Base-by-base conservation (phyloP, 2,113 vertebrate species). In the Psittacus erithacus region DNA sequence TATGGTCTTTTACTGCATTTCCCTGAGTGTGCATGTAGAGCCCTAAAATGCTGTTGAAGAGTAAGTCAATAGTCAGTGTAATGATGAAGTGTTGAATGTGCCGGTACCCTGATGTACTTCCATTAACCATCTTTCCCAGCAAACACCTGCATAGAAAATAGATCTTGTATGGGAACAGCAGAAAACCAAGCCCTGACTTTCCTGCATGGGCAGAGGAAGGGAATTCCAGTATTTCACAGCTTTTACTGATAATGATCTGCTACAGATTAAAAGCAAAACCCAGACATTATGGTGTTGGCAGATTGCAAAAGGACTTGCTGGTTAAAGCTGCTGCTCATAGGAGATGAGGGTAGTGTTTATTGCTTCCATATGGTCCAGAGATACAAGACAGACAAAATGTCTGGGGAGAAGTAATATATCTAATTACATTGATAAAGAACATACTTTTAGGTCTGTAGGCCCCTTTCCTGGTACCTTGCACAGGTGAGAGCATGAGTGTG, bases 231-330 rank as follows among this genome's bases (percentile, higher is more conserved):
- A 60, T 91, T 95, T 96, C 95, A 95, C 93, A 95, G 95, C 88
- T 96, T 96, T 95, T 92, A 31, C 81, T 94, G 88, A 92, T 95
- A 90, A 92, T 82, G 91, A 95, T 94, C 96, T 95, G 91, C 92
- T 91, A 35, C 92, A 94, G 94, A 94, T 88, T 95, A 80, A 95
- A 95, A 94, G 69, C 87, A 84, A 96, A 92, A 89, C 8, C 2
- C 96, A 91, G 95, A 85, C 95, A 84, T 95, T 64, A 60, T 87
- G 86, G 93, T 95, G 95, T 92, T 96, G 94, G 96, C 96, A 95
- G 95, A 91, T 92, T 95, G 96, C 93, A 95, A 93, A 91, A 93
- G 95, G 91, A 85, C 95, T 95, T 89, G 91, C 91, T 95, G 94
- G 93, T 95, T 95, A 91, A 95, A 96, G 94, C 95, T 97, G 94